Percentiles rank a stretch among this genome's conserved stretches.
Evolutionary conservation across 2,888 invertebrate genomes (phyloP).

Genomic region (Polylopha cassiicola): DNA sequence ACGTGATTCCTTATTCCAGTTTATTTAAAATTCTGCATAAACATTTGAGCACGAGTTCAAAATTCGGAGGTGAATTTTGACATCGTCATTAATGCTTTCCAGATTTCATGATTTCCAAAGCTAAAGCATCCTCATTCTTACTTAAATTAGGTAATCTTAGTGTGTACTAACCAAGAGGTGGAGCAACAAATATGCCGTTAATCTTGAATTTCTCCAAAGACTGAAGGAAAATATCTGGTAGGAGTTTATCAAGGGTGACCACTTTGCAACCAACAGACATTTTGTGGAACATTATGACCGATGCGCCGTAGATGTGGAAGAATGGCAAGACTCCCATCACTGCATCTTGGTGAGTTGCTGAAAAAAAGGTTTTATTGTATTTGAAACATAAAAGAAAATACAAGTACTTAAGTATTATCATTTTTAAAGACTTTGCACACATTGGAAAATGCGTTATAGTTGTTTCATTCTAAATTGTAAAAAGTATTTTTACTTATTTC

Average conservation of each 20-base stretch:
- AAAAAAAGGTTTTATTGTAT: conserved; percentile 23
- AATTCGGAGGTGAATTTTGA: no score
- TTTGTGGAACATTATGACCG: conserved; percentile 77
- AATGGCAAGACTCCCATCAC: conserved; percentile 84
- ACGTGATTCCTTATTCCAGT: no score
- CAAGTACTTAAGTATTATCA: not conserved
- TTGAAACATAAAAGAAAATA: conserved; percentile 2
- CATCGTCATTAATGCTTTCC: no score
- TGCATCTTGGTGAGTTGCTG: conserved; percentile 78
- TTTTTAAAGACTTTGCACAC: no score
- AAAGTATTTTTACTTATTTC: no score
- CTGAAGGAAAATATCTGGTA: conserved; percentile 80
- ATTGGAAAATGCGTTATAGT: no score
- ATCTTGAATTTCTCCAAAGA: conserved; percentile 79
- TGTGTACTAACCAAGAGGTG: conserved; percentile 84
- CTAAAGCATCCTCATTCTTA: no score
- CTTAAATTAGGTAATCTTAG: no score
- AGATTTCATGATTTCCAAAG: no score
- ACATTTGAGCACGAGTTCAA: no score
- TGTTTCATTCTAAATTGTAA: no score
- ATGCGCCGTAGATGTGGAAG: conserved; percentile 88
- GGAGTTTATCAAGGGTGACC: conserved; percentile 84
- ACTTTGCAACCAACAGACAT: conserved; percentile 80
- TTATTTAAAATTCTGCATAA: no score
- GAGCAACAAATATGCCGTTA: conserved; percentile 82